Evolutionary conservation across 2,797 vertebrate species (phyloP), one percentile per base, ranked within the genome.

Genomic region (Arctocebus calabarensis): DNA sequence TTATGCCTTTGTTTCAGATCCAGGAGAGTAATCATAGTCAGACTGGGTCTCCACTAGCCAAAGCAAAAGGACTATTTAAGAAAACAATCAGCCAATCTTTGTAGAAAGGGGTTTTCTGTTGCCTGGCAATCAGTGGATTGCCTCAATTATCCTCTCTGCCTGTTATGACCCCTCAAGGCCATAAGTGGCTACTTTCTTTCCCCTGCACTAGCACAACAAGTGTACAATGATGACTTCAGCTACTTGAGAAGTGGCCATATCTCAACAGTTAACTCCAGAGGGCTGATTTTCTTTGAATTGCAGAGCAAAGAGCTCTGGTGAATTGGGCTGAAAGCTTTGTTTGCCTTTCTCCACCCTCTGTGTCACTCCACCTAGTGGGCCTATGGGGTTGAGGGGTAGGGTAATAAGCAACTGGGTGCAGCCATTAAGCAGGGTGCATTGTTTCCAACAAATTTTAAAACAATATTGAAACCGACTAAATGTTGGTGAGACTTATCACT

Each of bases 1-100:
- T 64, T 94, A 77, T 92, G 90, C 77, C 88, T 97, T 96, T 97
- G 95, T 96, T 95, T 90, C 94, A 93, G 84, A 95, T 96, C 84
- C 92, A 94, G 96, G 64, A 92, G 84, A 88, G 52, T 88, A 96
- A 95, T 96, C 91, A 92, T 79, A 70, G 92, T 96, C 85, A 96
- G 94, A 94, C 64, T 94, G 88, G 94, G 79, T 91, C 88, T 95
- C 71, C 86, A 96, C 45, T 84, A 96, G 83, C 86, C 83, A 96
- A 96, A 94, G 88, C 83, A 95, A 92, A 96, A 84, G 74, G 93
- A 70, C 93, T 57, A 92, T 95, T 96, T 96, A 84, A 96, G 84
- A 94, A 89, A 97, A 96, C 68, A 95, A 79, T 90, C 37, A 34
- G 75, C 88, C 83, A 74, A 78, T 94, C 62, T 73, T 90, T 93